phyloP scores from a whole-genome alignment of 2,113 vertebrate species.

The Halcyon malimbica region DNA sequence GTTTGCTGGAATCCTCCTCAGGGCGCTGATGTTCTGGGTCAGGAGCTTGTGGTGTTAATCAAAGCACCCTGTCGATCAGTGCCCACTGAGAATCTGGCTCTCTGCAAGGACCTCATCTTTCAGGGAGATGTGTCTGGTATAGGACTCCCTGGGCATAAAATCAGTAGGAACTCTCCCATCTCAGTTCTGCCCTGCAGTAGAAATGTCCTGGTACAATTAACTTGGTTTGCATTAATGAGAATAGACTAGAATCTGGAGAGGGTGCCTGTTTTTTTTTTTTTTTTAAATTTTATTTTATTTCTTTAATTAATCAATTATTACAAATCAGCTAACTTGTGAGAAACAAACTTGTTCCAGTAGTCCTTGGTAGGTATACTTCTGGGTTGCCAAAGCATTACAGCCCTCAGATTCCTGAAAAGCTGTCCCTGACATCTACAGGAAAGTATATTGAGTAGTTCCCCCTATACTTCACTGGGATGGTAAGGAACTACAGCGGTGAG shows the following conservation, averaged over 20 bases:
- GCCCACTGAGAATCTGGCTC: neutral
- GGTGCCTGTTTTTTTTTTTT: no score
- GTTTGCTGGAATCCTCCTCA: slow-evolving; percentile 56
- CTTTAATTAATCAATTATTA: neutral
- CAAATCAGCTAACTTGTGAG: neutral
- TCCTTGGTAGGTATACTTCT: neutral
- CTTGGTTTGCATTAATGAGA: neutral
- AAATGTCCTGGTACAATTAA: neutral
- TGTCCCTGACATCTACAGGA: neutral
- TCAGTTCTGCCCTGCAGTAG: neutral
- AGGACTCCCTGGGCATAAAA: neutral
- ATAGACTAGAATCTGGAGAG: neutral
- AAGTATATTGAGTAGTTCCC: neutral
- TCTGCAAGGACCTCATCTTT: fast-evolving
- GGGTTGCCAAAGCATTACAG: neutral
- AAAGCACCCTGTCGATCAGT: neutral
- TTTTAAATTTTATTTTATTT: no score
- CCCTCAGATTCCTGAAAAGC: neutral
- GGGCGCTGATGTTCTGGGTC: slow-evolving; percentile 47
- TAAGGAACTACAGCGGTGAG: neutral
- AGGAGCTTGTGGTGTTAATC: slow-evolving; percentile 27
- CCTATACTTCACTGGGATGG: neutral
- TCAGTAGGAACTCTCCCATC: neutral
- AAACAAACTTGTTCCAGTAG: neutral
- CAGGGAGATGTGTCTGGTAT: neutral